Conservation (phyloP, 2,797 vertebrate genomes). For the Acrocephalus scirpaceus region DNA sequence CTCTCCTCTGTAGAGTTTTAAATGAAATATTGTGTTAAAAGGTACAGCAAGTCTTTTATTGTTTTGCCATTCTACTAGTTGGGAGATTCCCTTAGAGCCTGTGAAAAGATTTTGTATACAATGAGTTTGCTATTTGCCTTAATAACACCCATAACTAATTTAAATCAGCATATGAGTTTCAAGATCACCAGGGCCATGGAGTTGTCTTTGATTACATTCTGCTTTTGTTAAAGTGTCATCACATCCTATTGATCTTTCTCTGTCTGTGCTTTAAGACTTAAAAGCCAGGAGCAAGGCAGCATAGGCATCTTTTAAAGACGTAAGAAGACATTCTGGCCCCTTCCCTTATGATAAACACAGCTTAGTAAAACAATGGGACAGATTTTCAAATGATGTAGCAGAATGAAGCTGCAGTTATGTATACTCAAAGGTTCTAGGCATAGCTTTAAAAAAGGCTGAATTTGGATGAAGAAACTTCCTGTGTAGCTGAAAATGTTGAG, state of each 20-base stretch:
- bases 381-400: not conserved
- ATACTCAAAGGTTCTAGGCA: not conserved
- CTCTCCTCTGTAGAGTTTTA: not conserved
- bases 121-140: not conserved
- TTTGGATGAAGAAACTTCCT: not conserved
- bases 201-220: constrained; percentile 15
- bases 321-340: not conserved
- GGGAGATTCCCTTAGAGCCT: not conserved
- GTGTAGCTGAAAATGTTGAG: not conserved
- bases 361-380: not conserved
- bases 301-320: not conserved
- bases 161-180: not conserved
- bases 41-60: not conserved
- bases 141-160: not conserved
- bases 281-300: constrained; percentile 2
- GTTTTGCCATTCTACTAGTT: not conserved
- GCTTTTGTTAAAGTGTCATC: not conserved
- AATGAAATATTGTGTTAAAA: not conserved
- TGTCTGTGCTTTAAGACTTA: not conserved
- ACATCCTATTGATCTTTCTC: constrained; percentile 31
- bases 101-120: not conserved
- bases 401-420: not conserved
- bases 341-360: not conserved
- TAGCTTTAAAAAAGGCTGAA: not conserved
- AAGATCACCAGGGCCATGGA: not conserved